Percentiles rank a stretch among this genome's conserved stretches.
These are phyloP conservation scores for Pegoplata infirma DNA, from an alignment of 2,888 invertebrate genomes.

Conservation along the genomic window DNA sequence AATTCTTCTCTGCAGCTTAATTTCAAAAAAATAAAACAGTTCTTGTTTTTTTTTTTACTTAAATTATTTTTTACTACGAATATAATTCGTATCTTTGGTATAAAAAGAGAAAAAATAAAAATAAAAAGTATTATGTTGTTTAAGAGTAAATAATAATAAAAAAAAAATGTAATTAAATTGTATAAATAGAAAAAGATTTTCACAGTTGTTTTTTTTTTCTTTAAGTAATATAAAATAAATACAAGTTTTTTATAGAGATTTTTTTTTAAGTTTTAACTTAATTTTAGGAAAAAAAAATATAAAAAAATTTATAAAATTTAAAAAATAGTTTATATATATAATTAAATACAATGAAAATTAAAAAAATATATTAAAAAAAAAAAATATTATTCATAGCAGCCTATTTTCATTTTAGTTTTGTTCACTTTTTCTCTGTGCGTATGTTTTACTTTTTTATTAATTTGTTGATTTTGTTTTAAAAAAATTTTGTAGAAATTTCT, in stretches of 20 bases:
- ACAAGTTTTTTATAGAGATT: constrained; percentile 50
- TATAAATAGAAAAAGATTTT: constrained; percentile 43
- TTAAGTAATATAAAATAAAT: constrained; percentile 51
- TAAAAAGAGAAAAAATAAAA: constrained; percentile 42
- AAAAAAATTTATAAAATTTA: background rate
- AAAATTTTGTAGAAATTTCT: constrained; percentile 19
- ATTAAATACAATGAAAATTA: constrained; percentile 10
- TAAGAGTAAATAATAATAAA: constrained; percentile 14
- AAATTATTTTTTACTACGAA: constrained; percentile 64
- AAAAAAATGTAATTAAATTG: constrained; percentile 23
- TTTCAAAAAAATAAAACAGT: constrained; percentile 54
- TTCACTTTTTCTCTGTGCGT: constrained; percentile 45
- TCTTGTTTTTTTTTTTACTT: constrained; percentile 40
- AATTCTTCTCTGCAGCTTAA: constrained; percentile 10
- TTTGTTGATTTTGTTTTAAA: background rate
- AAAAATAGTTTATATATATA: background rate
- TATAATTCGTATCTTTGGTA: constrained; percentile 67
- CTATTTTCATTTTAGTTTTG: constrained; percentile 51
- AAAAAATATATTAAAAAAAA: constrained; percentile 24
- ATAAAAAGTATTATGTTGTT: constrained; percentile 18
- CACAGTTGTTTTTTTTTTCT: constrained; percentile 52
- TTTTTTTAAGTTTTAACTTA: constrained; percentile 30
- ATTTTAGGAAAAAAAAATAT: constrained; percentile 19
- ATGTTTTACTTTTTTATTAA: constrained; percentile 45
- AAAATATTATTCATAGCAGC: constrained; percentile 52